phyloP scores from a whole-genome alignment of 2,888 invertebrate genomes.

The Epinotia bilunana region DNA sequence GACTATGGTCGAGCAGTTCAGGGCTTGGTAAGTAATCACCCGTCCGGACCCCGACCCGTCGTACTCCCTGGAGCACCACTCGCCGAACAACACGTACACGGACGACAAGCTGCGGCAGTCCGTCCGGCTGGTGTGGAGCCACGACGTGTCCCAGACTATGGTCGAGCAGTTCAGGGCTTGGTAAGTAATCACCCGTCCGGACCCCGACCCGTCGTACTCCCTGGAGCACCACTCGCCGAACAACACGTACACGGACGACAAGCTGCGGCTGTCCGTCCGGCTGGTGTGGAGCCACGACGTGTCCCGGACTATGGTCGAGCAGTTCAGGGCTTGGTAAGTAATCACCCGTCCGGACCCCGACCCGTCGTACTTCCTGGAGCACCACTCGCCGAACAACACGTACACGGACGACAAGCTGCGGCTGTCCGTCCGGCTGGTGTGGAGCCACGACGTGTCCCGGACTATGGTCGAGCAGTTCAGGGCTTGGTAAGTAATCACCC shows the following conservation, averaged over 20 bases:
- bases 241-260: conserved; percentile 87
- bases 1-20: conserved; percentile 89
- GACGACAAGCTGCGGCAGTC: conserved; percentile 92
- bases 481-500: conserved; percentile 59
- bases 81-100: conserved; percentile 83
- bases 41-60: conserved; percentile 69
- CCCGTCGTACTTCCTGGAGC: no score
- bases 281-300: conserved; percentile 93
- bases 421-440: no score
- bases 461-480: no score
- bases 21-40: conserved; percentile 48
- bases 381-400: no score
- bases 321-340: conserved; percentile 71
- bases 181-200: conserved; percentile 79
- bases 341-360: no score
- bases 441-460: no score
- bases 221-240: conserved; percentile 77
- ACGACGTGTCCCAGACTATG: conserved; percentile 90
- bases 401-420: no score
- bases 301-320: conserved; percentile 89
- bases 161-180: conserved; percentile 89
- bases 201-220: conserved; percentile 71
- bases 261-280: conserved; percentile 91
- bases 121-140: conserved; percentile 93
- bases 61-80: conserved; percentile 70